phyloP scores from a whole-genome alignment of 1,140 invertebrate species.

The Achroia grisella region DNA sequence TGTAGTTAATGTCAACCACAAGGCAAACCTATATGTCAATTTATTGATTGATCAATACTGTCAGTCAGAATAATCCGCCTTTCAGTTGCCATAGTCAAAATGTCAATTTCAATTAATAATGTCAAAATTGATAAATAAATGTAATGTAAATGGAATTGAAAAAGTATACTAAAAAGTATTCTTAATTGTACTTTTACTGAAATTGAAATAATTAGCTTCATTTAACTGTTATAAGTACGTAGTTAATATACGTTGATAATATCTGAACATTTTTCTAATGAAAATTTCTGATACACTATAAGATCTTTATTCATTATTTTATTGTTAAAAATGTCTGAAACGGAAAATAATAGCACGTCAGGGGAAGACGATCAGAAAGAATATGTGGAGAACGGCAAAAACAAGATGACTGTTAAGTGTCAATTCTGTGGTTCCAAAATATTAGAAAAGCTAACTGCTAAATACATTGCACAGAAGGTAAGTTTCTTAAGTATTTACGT shows the following conservation, averaged over 20 bases:
- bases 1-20: too few species aligned
- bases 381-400: constrained; percentile 77
- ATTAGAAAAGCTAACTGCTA: constrained; percentile 76
- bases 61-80: too few species aligned
- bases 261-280: constrained; percentile 16
- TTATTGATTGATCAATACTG: too few species aligned
- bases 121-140: too few species aligned
- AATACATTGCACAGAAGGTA: constrained; percentile 75
- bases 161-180: too few species aligned
- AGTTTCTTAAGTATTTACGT: not conserved
- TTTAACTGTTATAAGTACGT: too few species aligned
- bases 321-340: constrained; percentile 36
- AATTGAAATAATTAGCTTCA: too few species aligned
- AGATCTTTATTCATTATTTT: not conserved
- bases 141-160: too few species aligned
- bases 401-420: constrained; percentile 79
- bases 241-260: not conserved
- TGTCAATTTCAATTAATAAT: too few species aligned
- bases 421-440: constrained; percentile 84
- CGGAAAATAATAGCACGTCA: constrained; percentile 18
- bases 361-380: constrained; percentile 23
- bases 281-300: constrained; percentile 11
- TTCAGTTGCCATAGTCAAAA: too few species aligned
- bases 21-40: too few species aligned
- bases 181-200: too few species aligned